A percentile compares a stretch with the other conserved stretches of the same genome.
Evolutionary conservation across 2,797 vertebrate genomes (phyloP).

Genomic region (Syncerus caffer): DNA sequence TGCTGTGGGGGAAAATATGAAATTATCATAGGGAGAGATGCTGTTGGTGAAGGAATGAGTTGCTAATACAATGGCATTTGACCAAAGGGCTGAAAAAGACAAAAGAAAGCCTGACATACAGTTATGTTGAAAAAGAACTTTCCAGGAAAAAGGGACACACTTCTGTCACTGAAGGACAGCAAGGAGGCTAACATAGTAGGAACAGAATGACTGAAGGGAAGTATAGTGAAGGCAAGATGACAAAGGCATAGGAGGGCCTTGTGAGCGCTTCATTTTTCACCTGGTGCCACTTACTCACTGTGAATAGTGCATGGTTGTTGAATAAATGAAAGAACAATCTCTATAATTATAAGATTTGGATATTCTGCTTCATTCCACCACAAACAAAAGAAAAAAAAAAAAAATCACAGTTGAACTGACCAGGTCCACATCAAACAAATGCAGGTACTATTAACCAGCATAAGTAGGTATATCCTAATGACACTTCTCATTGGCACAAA

Average conservation of each 20-base stretch:
- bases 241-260: not conserved
- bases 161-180: not conserved
- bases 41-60: not conserved
- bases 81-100: not conserved
- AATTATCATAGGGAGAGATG: not conserved
- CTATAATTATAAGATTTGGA: not conserved
- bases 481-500: not conserved
- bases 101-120: not conserved
- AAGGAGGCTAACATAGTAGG: not conserved
- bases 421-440: not conserved
- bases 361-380: not conserved
- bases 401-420: not conserved
- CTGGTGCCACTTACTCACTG: not conserved
- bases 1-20: not conserved
- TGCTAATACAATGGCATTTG: not conserved
- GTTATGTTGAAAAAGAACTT: not conserved
- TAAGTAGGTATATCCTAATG: not conserved
- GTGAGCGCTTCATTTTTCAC: not conserved
- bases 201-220: not conserved
- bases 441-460: not conserved
- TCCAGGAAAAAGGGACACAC: not conserved
- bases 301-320: not conserved
- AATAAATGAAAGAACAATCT: not conserved
- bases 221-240: not conserved
- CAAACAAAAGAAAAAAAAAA: not conserved